These are phyloP conservation scores for Falco rusticolus DNA, from an alignment of 2,797 vertebrate genomes.

Conservation along the genomic window DNA sequence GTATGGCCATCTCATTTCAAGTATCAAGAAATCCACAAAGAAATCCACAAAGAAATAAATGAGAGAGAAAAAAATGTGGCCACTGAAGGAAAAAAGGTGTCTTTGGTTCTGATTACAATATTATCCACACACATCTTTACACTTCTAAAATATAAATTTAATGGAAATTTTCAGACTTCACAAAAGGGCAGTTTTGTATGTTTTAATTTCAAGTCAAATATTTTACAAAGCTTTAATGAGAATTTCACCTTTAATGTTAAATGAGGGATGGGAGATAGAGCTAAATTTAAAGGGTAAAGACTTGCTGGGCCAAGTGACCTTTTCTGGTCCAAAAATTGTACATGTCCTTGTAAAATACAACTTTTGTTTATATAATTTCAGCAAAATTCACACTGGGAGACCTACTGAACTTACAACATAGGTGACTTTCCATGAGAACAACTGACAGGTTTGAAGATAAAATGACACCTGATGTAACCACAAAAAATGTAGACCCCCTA, in stretches of 20 bases:
- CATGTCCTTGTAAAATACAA: background rate
- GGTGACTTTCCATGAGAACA: background rate
- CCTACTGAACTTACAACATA: background rate
- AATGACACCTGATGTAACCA: background rate
- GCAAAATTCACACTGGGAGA: background rate
- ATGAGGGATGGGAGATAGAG: background rate
- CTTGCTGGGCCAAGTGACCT: background rate
- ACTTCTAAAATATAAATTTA: background rate
- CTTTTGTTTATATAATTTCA: background rate
- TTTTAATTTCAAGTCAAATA: background rate
- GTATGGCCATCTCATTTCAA: background rate
- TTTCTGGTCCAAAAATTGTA: background rate
- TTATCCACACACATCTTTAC: background rate
- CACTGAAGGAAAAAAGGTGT: background rate
- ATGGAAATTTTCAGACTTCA: background rate
- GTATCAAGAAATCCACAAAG: background rate
- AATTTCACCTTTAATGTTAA: background rate
- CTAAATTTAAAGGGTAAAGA: background rate
- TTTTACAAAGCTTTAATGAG: background rate
- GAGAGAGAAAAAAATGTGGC: background rate
- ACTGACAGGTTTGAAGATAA: background rate
- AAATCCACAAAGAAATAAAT: background rate
- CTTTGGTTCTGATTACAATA: background rate
- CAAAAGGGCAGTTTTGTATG: background rate
- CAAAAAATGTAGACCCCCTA: background rate